These are phyloP conservation scores for Hassar affinis DNA, from an alignment of 2,113 vertebrate species.

Conservation along the genomic window DNA sequence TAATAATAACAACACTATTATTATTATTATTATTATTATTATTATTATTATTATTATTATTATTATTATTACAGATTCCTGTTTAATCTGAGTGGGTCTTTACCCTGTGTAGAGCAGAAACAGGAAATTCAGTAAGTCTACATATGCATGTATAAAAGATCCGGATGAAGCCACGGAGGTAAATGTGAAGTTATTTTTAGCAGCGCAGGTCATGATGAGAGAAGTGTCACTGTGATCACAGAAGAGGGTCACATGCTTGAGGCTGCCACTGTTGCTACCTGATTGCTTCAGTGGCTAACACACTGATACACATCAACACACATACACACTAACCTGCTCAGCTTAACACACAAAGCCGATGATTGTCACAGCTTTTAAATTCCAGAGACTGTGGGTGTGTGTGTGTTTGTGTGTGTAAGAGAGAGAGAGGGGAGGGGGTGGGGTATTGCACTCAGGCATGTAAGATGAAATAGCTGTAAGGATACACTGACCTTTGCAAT, in stretches of 20 bases:
- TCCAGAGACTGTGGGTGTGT: not conserved
- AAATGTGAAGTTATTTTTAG: conserved; percentile 49
- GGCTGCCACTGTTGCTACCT: conserved; percentile 28
- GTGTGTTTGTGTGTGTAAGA: not conserved
- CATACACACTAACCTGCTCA: not conserved
- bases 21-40: not conserved
- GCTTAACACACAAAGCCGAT: not conserved
- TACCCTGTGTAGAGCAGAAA: not conserved
- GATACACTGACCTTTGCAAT: conserved; percentile 31
- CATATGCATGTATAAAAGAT: conserved; percentile 2
- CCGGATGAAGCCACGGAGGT: conserved; percentile 20
- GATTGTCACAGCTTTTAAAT: not conserved
- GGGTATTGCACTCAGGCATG: not conserved
- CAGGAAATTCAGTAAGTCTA: not conserved
- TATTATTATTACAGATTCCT: not conserved
- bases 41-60: conserved; percentile 11
- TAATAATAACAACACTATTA: too few relatives aligned
- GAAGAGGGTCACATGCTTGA: conserved; percentile 27
- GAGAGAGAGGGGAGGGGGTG: not conserved
- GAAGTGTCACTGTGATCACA: conserved; percentile 24
- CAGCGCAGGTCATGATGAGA: conserved; percentile 25
- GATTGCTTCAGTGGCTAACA: conserved; percentile 29
- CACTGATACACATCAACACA: conserved; percentile 21
- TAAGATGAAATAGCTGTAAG: conserved; percentile 17
- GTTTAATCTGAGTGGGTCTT: not conserved